Evolutionary conservation across 2,888 invertebrate species (phyloP).

Genomic region (Aleiodes testaceus): DNA sequence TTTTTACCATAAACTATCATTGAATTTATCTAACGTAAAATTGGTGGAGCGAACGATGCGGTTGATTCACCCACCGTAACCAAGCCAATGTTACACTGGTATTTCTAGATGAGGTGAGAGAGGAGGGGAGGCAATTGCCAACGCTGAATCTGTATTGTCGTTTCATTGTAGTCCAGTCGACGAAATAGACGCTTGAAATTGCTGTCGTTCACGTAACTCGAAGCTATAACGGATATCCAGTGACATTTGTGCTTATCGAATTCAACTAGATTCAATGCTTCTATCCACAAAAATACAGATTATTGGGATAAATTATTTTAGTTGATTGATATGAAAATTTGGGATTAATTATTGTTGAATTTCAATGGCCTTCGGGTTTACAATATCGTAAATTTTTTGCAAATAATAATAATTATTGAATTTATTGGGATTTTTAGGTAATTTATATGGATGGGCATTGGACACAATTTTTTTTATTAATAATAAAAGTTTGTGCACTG

Average conservation of each 20-base stretch:
- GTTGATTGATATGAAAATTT: background rate
- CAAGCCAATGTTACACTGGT: conserved; percentile 25
- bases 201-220: conserved; percentile 28
- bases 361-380: too few species aligned
- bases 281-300: conserved; percentile 3
- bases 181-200: conserved; percentile 38
- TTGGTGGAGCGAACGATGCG: conserved; percentile 19
- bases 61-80: conserved; percentile 26
- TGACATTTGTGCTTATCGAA: conserved; percentile 37
- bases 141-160: conserved; percentile 20
- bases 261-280: conserved; percentile 16
- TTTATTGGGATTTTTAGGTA: too few species aligned
- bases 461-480: too few species aligned
- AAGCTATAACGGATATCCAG: conserved; percentile 21
- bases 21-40: conserved; percentile 13
- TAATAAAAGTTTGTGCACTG: too few species aligned
- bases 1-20: background rate
- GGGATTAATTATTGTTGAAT: too few species aligned
- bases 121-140: conserved; percentile 29
- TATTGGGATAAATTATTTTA: background rate
- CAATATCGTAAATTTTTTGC: too few species aligned
- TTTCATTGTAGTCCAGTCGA: conserved; percentile 26
- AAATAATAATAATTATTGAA: too few species aligned
- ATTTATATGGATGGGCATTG: too few species aligned
- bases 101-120: conserved; percentile 17